A percentile compares a stretch with the other conserved stretches of the same genome.
Conservation (phyloP, 2,888 invertebrate genomes). For the Phania funesta region DNA sequence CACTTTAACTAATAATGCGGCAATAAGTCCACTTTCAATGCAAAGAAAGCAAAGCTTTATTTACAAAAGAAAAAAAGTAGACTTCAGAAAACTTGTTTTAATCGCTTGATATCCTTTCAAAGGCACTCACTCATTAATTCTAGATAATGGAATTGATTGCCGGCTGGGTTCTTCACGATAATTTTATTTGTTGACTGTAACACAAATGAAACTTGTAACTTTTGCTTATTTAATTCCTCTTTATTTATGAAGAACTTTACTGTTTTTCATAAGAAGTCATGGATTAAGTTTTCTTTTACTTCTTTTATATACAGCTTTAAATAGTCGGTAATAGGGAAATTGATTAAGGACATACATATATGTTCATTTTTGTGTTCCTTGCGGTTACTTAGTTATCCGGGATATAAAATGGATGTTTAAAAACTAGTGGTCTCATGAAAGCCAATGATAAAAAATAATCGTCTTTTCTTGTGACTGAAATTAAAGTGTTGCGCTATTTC, state of each 20-base stretch:
- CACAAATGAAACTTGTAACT: slow-evolving; percentile 15
- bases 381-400: too few relatives aligned
- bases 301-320: too few relatives aligned
- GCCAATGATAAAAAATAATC: too few relatives aligned
- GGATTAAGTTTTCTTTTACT: too few relatives aligned
- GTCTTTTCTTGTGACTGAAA: too few relatives aligned
- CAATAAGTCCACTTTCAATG: slow-evolving; percentile 36
- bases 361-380: too few relatives aligned
- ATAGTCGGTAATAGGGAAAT: too few relatives aligned
- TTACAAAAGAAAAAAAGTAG: slow-evolving; percentile 16
- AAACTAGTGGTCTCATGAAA: too few relatives aligned
- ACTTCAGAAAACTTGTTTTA: slow-evolving; percentile 48
- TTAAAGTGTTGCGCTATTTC: too few relatives aligned
- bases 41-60: slow-evolving; percentile 35
- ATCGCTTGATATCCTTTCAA: slow-evolving; percentile 53
- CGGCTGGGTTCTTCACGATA: slow-evolving; percentile 47
- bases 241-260: not conserved
- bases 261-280: not conserved
- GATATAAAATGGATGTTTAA: too few relatives aligned
- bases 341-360: too few relatives aligned
- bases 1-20: slow-evolving; percentile 66
- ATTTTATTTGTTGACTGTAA: slow-evolving; percentile 41
- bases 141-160: slow-evolving; percentile 66
- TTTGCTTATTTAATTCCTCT: too few relatives aligned
- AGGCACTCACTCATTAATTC: slow-evolving; percentile 66